Conservation (phyloP, 2,113 vertebrate genomes). For the Hemibagrus wyckioides region DNA sequence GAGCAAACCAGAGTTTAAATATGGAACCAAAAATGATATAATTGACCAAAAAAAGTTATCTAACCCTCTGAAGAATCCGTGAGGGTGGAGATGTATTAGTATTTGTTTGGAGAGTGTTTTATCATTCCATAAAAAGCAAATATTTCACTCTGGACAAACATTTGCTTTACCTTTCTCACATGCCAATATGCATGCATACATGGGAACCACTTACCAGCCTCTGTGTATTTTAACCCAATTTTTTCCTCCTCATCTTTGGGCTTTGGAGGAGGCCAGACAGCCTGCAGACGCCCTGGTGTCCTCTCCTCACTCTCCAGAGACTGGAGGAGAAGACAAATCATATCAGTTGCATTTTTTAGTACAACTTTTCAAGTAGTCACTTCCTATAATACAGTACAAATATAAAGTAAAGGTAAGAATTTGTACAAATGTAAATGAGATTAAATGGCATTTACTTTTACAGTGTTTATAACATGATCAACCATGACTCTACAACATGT, state of each 20-base stretch:
- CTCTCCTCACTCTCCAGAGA: constrained; percentile 82
- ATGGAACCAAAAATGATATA: neutral
- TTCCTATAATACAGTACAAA: neutral
- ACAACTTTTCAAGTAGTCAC: neutral
- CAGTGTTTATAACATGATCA: neutral
- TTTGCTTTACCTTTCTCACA: constrained; percentile 12
- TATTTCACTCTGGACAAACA: constrained; percentile 36
- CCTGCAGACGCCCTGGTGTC: constrained; percentile 89
- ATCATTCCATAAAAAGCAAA: constrained; percentile 39
- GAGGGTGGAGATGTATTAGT: constrained; percentile 39
- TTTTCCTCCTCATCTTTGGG: constrained; percentile 84
- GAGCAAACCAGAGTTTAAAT: neutral
- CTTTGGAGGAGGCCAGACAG: constrained; percentile 92
- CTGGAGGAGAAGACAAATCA: constrained; percentile 57
- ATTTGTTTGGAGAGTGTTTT: constrained; percentile 44
- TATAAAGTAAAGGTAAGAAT: neutral
- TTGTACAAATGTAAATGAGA: neutral
- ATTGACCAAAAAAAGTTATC: neutral
- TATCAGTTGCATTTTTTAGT: constrained; percentile 14
- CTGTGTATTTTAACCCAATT: constrained; percentile 94
- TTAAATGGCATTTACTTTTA: neutral
- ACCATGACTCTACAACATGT: neutral
- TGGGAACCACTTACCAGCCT: constrained; percentile 83
- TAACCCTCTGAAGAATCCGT: constrained; percentile 21
- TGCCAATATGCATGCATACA: neutral